Evolutionary conservation across 2,113 vertebrate genomes (phyloP).

Genomic region (Phylloscopus trochiloides): DNA sequence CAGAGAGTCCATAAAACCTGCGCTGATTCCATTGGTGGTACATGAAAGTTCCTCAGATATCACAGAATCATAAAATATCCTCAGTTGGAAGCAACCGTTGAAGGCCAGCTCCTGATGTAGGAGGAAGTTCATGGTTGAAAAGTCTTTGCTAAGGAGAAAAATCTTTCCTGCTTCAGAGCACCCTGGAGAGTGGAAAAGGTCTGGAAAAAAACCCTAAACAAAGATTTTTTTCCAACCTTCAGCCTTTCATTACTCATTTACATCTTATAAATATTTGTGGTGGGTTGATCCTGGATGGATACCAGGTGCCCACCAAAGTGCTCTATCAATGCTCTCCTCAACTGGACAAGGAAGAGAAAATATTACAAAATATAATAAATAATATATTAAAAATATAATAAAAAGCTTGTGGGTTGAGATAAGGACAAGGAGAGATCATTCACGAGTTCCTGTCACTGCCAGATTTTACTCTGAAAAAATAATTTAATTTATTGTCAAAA

Average conservation of each 20-base stretch:
- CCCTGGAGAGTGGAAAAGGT: background rate
- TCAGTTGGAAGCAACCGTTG: accelerated
- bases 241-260: background rate
- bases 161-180: background rate
- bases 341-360: background rate
- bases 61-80: background rate
- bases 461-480: background rate
- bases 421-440: background rate
- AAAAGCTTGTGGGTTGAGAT: background rate
- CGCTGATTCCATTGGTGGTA: background rate
- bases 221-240: background rate
- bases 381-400: background rate
- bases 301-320: background rate
- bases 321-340: background rate
- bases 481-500: background rate
- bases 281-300: background rate
- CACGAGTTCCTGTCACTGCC: background rate
- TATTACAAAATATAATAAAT: too few species aligned
- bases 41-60: background rate
- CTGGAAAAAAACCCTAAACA: background rate
- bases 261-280: background rate
- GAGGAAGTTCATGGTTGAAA: background rate
- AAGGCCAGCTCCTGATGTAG: background rate
- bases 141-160: background rate
- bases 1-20: background rate